phyloP scores from a whole-genome alignment of 2,113 vertebrate genomes.

The Dinomys branickii region DNA sequence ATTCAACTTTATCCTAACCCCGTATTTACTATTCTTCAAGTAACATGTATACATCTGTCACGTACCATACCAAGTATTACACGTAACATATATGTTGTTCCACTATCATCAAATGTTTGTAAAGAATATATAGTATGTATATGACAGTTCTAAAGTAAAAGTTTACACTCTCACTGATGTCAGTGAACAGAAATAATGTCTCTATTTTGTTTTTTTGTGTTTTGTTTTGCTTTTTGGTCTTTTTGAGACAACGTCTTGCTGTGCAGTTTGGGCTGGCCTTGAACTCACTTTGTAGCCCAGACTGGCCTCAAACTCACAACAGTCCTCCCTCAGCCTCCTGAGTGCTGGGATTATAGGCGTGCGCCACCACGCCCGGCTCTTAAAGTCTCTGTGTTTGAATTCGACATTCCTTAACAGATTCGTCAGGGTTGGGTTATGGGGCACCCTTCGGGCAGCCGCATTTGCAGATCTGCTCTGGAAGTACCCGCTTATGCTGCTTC shows the following conservation, averaged over 20 bases:
- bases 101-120: neutral
- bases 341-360: no score
- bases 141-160: conserved; percentile 26
- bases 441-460: neutral
- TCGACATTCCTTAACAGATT: neutral
- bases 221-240: no score
- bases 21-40: neutral
- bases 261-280: no score
- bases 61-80: neutral
- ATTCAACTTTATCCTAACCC: conserved; percentile 39
- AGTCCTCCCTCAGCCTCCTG: no score
- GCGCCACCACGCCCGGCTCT: no score
- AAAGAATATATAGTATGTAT: neutral
- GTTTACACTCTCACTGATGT: neutral
- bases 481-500: neutral
- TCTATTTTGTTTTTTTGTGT: neutral
- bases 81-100: neutral
- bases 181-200: neutral
- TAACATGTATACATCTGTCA: neutral
- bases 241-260: no score
- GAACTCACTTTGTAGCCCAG: no score
- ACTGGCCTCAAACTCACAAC: no score
- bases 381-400: neutral
- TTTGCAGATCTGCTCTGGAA: conserved; percentile 4
- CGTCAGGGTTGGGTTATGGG: neutral